Percentiles rank a stretch among this genome's conserved stretches.
phyloP scores from a whole-genome alignment of 2,888 invertebrate genomes.

The Lingula anatina region DNA sequence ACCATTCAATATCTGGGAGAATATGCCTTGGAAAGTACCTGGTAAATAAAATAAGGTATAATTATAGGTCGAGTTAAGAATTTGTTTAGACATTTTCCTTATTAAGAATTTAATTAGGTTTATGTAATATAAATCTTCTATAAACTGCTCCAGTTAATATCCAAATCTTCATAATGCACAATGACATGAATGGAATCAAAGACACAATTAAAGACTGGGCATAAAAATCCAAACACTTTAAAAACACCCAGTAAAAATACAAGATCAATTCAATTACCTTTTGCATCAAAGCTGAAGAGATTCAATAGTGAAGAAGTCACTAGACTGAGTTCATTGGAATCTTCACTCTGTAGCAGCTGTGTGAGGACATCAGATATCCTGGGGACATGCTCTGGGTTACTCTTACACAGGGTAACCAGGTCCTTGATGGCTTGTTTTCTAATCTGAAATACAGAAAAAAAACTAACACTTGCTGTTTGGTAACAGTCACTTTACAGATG shows the following conservation, averaged over 20 bases:
- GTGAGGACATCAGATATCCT: conserved; percentile 88
- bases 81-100: too few relatives aligned
- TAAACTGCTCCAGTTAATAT: too few relatives aligned
- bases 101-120: too few relatives aligned
- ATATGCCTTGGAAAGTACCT: conserved; percentile 65
- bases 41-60: conserved; percentile 6
- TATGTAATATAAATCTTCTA: too few relatives aligned
- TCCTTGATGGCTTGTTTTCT: conserved; percentile 91
- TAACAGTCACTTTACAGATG: too few relatives aligned
- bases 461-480: neutral
- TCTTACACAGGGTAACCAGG: conserved; percentile 80
- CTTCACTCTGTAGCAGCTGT: conserved; percentile 83
- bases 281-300: conserved; percentile 57
- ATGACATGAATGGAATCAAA: too few relatives aligned
- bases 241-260: too few relatives aligned
- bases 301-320: conserved; percentile 78
- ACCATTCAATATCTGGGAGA: conserved; percentile 63
- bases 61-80: too few relatives aligned
- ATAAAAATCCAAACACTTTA: too few relatives aligned
- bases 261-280: conserved; percentile 40
- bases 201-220: too few relatives aligned
- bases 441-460: conserved; percentile 60
- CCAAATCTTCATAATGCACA: too few relatives aligned
- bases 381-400: conserved; percentile 73
- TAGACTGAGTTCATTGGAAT: conserved; percentile 72